phyloP scores from a whole-genome alignment of 2,888 invertebrate genomes.

The Cheilosia grossa region DNA sequence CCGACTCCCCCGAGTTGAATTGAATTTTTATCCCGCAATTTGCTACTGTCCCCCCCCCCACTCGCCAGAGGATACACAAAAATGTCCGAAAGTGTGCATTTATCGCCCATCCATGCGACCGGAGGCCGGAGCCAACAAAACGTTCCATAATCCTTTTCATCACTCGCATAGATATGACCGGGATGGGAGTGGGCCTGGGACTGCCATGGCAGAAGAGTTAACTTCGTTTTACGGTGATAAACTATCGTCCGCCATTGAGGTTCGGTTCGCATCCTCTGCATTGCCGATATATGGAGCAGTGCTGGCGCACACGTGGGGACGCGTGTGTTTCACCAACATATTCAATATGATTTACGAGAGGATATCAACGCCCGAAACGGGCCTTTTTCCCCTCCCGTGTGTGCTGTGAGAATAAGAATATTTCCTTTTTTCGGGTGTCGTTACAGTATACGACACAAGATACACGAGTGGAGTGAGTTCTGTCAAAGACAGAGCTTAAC shows the following conservation, averaged over 20 bases:
- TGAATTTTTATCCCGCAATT: constrained; percentile 53
- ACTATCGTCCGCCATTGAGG: constrained; percentile 46
- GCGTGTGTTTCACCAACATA: constrained; percentile 52
- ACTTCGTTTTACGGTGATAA: constrained; percentile 66
- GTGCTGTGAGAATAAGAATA: constrained; percentile 31
- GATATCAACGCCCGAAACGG: constrained; percentile 55
- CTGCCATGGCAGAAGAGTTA: constrained; percentile 39
- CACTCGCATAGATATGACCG: constrained; percentile 8
- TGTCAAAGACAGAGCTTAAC: constrained; percentile 36
- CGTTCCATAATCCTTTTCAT: constrained; percentile 56
- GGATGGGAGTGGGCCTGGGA: background rate
- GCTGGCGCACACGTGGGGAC: constrained; percentile 41
- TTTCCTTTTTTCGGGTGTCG: constrained; percentile 6
- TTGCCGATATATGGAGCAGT: background rate
- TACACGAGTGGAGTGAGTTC: constrained; percentile 1
- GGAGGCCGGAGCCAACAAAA: constrained; percentile 5
- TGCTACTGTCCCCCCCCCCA: constrained; percentile 20
- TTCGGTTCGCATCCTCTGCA: background rate
- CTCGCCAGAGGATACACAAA: constrained; percentile 24
- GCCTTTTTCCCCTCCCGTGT: constrained; percentile 22
- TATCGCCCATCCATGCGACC: constrained; percentile 37
- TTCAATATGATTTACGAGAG: constrained; percentile 68
- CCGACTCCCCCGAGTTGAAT: constrained; percentile 12
- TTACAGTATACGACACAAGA: constrained; percentile 6
- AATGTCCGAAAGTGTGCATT: constrained; percentile 42